Base-by-base conservation (phyloP, 2,113 vertebrate species). In the Coturnix japonica region DNA sequence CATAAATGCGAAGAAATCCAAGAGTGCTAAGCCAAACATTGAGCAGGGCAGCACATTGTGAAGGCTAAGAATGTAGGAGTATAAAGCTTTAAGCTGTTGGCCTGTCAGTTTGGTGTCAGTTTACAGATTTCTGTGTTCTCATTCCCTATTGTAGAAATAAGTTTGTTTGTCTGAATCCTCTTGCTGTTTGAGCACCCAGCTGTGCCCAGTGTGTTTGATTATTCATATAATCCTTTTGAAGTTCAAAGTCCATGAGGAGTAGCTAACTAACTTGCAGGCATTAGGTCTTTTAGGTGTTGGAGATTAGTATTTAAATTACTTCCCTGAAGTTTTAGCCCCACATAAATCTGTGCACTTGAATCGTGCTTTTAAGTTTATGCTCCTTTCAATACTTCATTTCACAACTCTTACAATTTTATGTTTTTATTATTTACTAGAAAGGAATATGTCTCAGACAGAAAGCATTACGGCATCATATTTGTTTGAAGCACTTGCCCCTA, bases 261-360 rank as follows among this genome's bases (percentile, higher is more conserved):
- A 26, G 61, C 18, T 17, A 25, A 35, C 15, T 57, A 26, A 5
- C 7, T 51, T 47, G 44, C 11, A 59, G 21, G 39, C 47, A 3
- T 31, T n/a, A 13, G 6, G 1, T 0, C 0, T 51, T 78, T 47
- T 17, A 47, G 30, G 3, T 49, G 2, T 71, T 67, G 54, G 28
- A 67, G 31, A 37, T 25, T 11, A 31, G 37, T 23, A 5, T 84
- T 91, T 44, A 43, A 78, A 49, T 49, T 54, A 28, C 18, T 61
- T 61, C 59, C 37, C 15, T 49, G 10, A 49, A 61, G 20, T 26
- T 10, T 4, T 7, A 64, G 17, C 3, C 5, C 22, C 12, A 26
- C 8, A 7, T n/a, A 71, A 78, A 46, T 15, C 7, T 5, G 31
- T 49, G 57, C 8, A 44, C 85, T 25, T 79, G 17, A 25, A 13